Evolutionary conservation across 2,797 vertebrate genomes (phyloP).

Genomic region (Ctenopoma multispine): DNA sequence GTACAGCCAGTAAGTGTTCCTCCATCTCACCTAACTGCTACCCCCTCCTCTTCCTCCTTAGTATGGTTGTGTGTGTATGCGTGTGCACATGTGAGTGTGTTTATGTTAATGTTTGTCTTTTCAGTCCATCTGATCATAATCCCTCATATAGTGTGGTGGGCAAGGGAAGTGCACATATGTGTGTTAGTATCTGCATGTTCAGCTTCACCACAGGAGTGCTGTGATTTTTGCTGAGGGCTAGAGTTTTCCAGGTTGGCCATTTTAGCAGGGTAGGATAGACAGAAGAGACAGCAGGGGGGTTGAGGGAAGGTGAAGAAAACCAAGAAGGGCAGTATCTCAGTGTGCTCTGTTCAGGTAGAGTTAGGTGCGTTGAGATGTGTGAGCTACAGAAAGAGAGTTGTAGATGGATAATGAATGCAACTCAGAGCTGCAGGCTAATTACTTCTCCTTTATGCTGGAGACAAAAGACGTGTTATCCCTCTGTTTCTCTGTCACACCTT

Average conservation of each 20-base stretch:
- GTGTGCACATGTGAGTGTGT: constrained; percentile 30
- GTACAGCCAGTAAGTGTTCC: constrained; percentile 99
- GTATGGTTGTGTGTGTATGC: constrained; percentile 48
- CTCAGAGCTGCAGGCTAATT: constrained; percentile 67
- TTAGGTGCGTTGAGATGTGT: constrained; percentile 33
- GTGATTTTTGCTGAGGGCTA: constrained; percentile 79
- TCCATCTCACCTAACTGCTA: constrained; percentile 80
- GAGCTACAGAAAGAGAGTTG: constrained; percentile 25
- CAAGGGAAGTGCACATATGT: constrained; percentile 41
- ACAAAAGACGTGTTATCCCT: constrained; percentile 67
- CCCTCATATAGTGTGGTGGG: constrained; percentile 48
- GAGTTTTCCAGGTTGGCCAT: constrained; percentile 82
- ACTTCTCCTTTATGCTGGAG: constrained; percentile 69
- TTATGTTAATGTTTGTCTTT: constrained; percentile 47
- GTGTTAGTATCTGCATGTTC: constrained; percentile 55
- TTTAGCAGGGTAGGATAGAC: constrained; percentile 74
- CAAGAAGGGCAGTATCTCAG: constrained; percentile 8
- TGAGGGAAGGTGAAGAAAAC: constrained; percentile 19
- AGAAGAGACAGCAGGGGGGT: constrained; percentile 55
- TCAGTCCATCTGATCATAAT: constrained; percentile 53
- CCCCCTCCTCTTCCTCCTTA: constrained; percentile 59
- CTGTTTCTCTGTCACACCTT: constrained; percentile 57
- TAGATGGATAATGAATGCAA: constrained; percentile 59
- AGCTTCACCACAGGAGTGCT: constrained; percentile 67
- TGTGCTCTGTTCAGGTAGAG: constrained; percentile 50